Percentiles rank a stretch among this genome's conserved stretches.
Evolutionary conservation across 1,140 invertebrate genomes (phyloP).

Genomic region (Tetramorium simillimum): DNA sequence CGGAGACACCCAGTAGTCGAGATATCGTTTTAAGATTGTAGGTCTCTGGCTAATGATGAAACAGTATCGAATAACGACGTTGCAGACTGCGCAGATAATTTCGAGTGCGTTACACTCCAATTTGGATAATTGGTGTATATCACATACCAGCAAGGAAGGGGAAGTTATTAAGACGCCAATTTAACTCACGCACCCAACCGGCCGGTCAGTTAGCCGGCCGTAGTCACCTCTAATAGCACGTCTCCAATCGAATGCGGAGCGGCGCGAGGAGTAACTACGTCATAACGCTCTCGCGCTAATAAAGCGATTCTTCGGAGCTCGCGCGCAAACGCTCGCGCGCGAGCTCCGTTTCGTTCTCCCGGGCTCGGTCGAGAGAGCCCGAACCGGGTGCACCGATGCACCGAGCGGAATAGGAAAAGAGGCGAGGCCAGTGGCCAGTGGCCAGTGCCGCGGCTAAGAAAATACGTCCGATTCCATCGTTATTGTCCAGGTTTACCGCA

Average conservation of each 20-base stretch:
- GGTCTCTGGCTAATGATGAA: slow-evolving; percentile 46
- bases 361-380: background rate
- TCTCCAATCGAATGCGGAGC: slow-evolving; percentile 49
- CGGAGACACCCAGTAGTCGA: slow-evolving; percentile 3
- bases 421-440: slow-evolving; percentile 70
- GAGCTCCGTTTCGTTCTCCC: background rate
- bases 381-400: background rate
- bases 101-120: slow-evolving; percentile 54
- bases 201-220: background rate
- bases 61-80: slow-evolving; percentile 55
- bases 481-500: slow-evolving; percentile 83
- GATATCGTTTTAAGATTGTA: slow-evolving; percentile 39
- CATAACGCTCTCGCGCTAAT: slow-evolving; percentile 48
- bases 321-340: slow-evolving; percentile 5
- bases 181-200: slow-evolving; percentile 54
- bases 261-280: slow-evolving; percentile 27
- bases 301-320: slow-evolving; percentile 45
- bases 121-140: slow-evolving; percentile 60
- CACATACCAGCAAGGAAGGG: slow-evolving; percentile 25
- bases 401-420: slow-evolving; percentile 8
- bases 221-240: slow-evolving; percentile 53
- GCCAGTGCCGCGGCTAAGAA: slow-evolving; percentile 49
- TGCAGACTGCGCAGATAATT: slow-evolving; percentile 56
- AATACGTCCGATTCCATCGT: slow-evolving; percentile 80
- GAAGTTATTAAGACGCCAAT: slow-evolving; percentile 60